Conservation (phyloP, 1,140 invertebrate species). For the Drosophila yakuba region DNA sequence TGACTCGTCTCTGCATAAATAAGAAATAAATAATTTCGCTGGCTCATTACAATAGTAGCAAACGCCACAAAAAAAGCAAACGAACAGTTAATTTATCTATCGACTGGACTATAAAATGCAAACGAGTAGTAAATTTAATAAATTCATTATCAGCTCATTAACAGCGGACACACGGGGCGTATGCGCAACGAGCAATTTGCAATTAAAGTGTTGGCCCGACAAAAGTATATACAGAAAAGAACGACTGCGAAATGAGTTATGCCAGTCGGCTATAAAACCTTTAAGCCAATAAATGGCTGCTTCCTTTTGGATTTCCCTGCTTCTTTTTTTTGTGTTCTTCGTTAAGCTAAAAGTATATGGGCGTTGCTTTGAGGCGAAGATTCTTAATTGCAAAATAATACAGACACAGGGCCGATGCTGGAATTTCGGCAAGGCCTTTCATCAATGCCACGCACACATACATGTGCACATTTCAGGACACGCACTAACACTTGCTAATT, state of each 20-base stretch:
- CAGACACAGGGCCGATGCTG: conserved; percentile 37
- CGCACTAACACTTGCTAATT: conserved; percentile 52
- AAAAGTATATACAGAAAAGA: conserved; percentile 14
- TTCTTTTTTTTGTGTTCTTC: background rate
- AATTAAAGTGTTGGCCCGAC: conserved; percentile 47
- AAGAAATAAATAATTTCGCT: conserved; percentile 71
- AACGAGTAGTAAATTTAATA: conserved; percentile 76
- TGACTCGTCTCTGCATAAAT: conserved; percentile 56
- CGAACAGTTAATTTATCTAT: conserved; percentile 60
- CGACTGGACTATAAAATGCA: conserved; percentile 50
- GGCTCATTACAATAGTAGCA: conserved; percentile 55
- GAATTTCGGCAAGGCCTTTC: conserved; percentile 51
- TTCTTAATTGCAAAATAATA: conserved; percentile 80
- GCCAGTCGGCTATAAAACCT: conserved; percentile 30
- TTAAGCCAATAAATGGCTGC: conserved; percentile 55
- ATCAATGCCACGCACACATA: conserved; percentile 69
- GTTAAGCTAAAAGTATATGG: conserved; percentile 23
- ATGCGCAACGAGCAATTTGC: conserved; percentile 62
- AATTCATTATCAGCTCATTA: conserved; percentile 83
- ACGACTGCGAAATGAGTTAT: conserved; percentile 48
- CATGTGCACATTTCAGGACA: conserved; percentile 15
- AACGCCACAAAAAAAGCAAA: conserved; percentile 5
- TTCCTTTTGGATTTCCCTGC: background rate
- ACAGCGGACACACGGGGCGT: conserved; percentile 49
- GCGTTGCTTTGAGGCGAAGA: conserved; percentile 45